Percentiles rank a stretch among this genome's conserved stretches.
Evolutionary conservation across 2,797 vertebrate genomes (phyloP).

Genomic region (Thripadectes ignobilis): DNA sequence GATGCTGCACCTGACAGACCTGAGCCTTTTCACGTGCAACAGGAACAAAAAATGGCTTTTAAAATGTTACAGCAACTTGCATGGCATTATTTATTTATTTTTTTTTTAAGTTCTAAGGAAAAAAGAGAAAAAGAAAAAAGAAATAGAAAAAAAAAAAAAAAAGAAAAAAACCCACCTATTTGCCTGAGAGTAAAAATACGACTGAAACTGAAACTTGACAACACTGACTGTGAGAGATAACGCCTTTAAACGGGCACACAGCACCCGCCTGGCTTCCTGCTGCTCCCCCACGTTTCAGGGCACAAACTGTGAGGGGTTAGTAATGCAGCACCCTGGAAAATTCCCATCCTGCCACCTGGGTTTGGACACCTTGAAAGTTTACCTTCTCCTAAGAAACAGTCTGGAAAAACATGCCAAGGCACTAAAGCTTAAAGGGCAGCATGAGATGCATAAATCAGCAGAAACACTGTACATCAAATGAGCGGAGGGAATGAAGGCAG

Average conservation of each 20-base stretch:
- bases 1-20: neutral
- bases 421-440: neutral
- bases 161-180: neutral
- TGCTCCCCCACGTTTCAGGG: neutral
- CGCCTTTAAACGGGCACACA: slow-evolving; percentile 16
- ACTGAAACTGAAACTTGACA: slow-evolving; percentile 58
- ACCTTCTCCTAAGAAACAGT: neutral
- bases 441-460: neutral
- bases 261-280: neutral
- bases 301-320: neutral
- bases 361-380: neutral
- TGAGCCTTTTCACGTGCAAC: neutral
- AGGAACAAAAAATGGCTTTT: neutral
- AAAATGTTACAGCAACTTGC: neutral
- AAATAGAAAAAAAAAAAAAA: too few relatives aligned
- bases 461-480: neutral
- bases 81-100: neutral
- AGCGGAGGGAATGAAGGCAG: rapidly evolving
- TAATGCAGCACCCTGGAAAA: neutral
- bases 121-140: neutral
- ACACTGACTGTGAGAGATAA: neutral
- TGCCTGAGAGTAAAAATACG: slow-evolving; percentile 42
- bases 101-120: neutral
- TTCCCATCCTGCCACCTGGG: neutral
- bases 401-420: neutral